These are phyloP conservation scores for Microtus obscurus DNA, from an alignment of 2,797 vertebrate genomes.

Conservation along the genomic window DNA sequence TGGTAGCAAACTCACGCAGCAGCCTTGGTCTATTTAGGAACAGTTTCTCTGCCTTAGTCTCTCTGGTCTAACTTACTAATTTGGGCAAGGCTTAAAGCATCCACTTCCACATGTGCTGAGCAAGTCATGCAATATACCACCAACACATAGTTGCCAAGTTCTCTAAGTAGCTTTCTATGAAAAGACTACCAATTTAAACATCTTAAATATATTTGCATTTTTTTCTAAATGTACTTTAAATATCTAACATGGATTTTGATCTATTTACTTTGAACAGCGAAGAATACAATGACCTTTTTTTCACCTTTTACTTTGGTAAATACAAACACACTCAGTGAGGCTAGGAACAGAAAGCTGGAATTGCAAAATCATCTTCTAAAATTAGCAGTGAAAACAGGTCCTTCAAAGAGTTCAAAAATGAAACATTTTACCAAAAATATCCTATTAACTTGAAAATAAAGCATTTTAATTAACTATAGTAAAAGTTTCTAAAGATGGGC, in stretches of 20 bases:
- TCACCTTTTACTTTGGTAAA: neutral
- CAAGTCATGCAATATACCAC: neutral
- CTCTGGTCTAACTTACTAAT: neutral
- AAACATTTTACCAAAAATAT: neutral
- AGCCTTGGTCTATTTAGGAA: neutral
- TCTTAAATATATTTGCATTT: conserved; percentile 6
- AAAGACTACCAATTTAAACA: neutral
- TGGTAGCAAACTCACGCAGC: neutral
- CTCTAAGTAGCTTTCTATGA: neutral
- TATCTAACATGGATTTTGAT: neutral
- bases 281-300: conserved; percentile 25
- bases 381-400: conserved; percentile 21
- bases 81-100: neutral
- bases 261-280: neutral
- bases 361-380: conserved; percentile 38
- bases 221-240: neutral
- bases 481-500: neutral
- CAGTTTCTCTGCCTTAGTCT: neutral
- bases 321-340: neutral
- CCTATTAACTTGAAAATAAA: conserved; percentile 24
- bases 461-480: neutral
- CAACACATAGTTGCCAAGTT: neutral
- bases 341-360: neutral
- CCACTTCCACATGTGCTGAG: neutral
- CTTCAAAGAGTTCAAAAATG: neutral